Conservation (phyloP, 2,888 invertebrate genomes). For the Philhelius pedissequus region DNA sequence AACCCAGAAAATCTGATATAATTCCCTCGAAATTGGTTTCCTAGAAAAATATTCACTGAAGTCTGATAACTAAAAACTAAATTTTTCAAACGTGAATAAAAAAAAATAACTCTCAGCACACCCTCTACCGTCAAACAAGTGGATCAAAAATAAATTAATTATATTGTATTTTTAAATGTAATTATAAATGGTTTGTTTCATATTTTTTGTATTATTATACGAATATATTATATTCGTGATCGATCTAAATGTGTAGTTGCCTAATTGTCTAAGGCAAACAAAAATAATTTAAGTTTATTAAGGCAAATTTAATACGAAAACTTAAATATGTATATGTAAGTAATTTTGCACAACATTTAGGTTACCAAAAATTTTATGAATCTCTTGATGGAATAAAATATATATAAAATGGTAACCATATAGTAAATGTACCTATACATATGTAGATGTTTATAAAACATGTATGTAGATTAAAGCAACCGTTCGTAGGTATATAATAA, state of each 20-base stretch:
- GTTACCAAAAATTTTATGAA: slow-evolving; percentile 35
- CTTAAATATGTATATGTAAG: slow-evolving; percentile 36
- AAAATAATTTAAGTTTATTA: slow-evolving; percentile 22
- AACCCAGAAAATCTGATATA: background rate
- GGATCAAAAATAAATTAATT: slow-evolving; percentile 33
- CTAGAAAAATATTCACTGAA: slow-evolving; percentile 9
- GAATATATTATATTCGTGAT: slow-evolving; percentile 35
- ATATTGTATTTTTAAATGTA: slow-evolving; percentile 17
- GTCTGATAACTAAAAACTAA: slow-evolving; percentile 38
- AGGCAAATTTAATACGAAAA: slow-evolving; percentile 37
- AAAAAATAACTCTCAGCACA: background rate
- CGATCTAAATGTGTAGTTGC: slow-evolving; percentile 44
- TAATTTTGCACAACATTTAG: slow-evolving; percentile 43
- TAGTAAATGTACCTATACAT: slow-evolving; percentile 50
- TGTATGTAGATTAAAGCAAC: slow-evolving; percentile 7
- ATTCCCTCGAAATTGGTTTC: slow-evolving; percentile 37
- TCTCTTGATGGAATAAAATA: slow-evolving; percentile 15
- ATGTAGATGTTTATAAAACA: slow-evolving; percentile 16
- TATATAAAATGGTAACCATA: slow-evolving; percentile 1
- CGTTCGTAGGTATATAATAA: background rate
- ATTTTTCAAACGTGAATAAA: background rate
- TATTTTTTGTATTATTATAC: slow-evolving; percentile 1
- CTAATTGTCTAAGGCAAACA: slow-evolving; percentile 35
- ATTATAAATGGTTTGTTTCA: background rate
- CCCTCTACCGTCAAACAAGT: slow-evolving; percentile 50